Evolutionary conservation across 2,113 vertebrate genomes (phyloP), one percentile per base, ranked within the genome.

Genomic region (Tachysurus vachellii): DNA sequence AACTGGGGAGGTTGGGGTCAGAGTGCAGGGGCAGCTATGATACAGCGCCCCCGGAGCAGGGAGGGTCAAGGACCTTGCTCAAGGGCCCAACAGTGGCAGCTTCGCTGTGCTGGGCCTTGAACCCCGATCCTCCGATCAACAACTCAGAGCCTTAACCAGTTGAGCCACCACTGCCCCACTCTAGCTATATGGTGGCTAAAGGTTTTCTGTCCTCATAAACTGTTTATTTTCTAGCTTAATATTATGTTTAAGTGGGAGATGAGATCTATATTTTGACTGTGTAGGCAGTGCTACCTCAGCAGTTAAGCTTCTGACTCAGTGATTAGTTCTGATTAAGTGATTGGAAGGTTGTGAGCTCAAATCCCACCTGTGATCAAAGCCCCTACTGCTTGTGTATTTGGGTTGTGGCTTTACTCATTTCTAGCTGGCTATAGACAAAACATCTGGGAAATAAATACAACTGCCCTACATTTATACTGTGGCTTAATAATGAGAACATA

Each of bases 401-500:
- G 7, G 16, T 26, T 50, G 11, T 75, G 47, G 26, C 4, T 21
- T 71, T 71, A 21, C 17, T 19, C 17, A 44, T 1, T 44, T 42
- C 31, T 71, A 71, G 42, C 4, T 42, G 28, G 66, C 66, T 70
- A 17, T 28, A 71, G 68, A 42, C 36, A 42, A 71, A 71, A 71
- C 36, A 71, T 21, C 7, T 19, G 16, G 2, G 16, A 10, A 71
- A 42, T 36, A 6, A 10, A 36, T 36, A 36, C 53, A 77, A 50
- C 36, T 26, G 12, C 28, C 26, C n/a, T 28, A 28, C n/a, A 66
- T 19, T 73, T 42, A 57, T 10, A n/a, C 9, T n/a, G 19, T 31
- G 19, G n/a, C 61, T 56, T 70, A 17, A 50, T 66, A 83, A 84
- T 68, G n/a, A 56, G 61, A 83, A 50, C 81, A 83, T 17, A 19